Percentiles rank a stretch among this genome's conserved stretches.
These are phyloP conservation scores for Bursaphelenchus mucronatus DNA, from an alignment of 1,140 invertebrate species.

Conservation along the genomic window DNA sequence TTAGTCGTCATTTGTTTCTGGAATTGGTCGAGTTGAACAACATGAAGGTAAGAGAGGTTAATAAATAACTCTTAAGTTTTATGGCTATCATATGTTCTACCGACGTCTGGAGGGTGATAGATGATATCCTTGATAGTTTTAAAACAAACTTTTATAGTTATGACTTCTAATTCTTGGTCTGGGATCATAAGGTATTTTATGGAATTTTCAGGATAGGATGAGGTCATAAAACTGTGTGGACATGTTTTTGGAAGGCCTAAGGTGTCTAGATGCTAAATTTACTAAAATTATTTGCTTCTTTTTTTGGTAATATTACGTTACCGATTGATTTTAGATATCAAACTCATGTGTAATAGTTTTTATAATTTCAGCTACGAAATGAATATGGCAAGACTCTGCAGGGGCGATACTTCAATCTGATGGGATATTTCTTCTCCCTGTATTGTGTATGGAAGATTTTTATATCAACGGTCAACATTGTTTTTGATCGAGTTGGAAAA, in stretches of 20 bases:
- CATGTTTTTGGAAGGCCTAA: no score
- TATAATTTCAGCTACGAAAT: slow-evolving; percentile 71
- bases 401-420: slow-evolving; percentile 96
- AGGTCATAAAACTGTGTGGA: no score
- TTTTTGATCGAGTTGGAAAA: slow-evolving; percentile 95
- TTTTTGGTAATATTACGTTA: no score
- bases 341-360: not conserved
- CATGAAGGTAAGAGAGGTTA: slow-evolving; percentile 67
- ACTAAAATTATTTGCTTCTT: no score
- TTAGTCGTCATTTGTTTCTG: slow-evolving; percentile 86
- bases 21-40: slow-evolving; percentile 89
- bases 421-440: slow-evolving; percentile 96
- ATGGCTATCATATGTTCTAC: not conserved
- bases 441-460: slow-evolving; percentile 99
- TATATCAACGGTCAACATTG: slow-evolving; percentile 85
- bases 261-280: no score
- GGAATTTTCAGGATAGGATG: no score
- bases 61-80: slow-evolving; percentile 2
- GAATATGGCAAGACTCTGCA: slow-evolving; percentile 88
- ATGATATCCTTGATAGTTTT: no score
- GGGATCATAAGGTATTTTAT: no score
- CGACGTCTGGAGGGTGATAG: no score
- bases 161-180: not conserved
- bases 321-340: not conserved
- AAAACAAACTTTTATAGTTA: slow-evolving; percentile 2